Conservation (phyloP, 2,888 invertebrate genomes). For the Seira musarum region DNA sequence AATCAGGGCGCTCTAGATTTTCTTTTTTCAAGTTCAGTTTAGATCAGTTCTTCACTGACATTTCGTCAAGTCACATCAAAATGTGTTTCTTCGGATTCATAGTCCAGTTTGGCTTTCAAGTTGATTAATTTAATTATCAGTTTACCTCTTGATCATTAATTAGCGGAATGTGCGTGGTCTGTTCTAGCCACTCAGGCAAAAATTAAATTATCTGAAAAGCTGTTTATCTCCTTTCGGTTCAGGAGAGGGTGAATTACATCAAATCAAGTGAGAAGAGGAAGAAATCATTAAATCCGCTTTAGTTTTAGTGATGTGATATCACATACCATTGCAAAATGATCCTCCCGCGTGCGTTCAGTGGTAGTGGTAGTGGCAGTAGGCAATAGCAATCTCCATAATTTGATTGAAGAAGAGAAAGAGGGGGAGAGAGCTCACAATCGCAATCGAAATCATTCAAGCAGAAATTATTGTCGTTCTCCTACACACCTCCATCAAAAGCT, state of each 20-base stretch:
- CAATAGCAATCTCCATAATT: constrained; percentile 2
- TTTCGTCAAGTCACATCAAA: constrained; percentile 1
- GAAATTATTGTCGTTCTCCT: constrained; percentile 39
- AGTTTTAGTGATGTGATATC: no score
- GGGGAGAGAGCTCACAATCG: no score
- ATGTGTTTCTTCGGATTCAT: no score
- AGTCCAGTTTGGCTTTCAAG: no score
- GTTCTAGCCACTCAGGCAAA: constrained; percentile 17
- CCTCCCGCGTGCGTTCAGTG: no score
- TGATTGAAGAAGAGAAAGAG: constrained; percentile 39
- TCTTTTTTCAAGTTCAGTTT: constrained; percentile 27
- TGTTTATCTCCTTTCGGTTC: constrained; percentile 21
- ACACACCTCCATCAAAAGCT: constrained; percentile 30
- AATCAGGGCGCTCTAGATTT: constrained; percentile 4
- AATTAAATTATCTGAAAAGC: constrained; percentile 48
- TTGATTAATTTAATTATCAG: no score
- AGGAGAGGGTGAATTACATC: no score
- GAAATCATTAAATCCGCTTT: no score
- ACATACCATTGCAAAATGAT: no score
- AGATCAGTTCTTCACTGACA: constrained; percentile 19
- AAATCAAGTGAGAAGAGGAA: no score
- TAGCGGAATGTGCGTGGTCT: no score
- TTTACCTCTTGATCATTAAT: no score
- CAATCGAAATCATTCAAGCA: constrained; percentile 39
- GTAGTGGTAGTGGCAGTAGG: not conserved